These are phyloP conservation scores for Aphelocoma californica DNA, from an alignment of 2,797 vertebrate genomes.

Conservation along the genomic window DNA sequence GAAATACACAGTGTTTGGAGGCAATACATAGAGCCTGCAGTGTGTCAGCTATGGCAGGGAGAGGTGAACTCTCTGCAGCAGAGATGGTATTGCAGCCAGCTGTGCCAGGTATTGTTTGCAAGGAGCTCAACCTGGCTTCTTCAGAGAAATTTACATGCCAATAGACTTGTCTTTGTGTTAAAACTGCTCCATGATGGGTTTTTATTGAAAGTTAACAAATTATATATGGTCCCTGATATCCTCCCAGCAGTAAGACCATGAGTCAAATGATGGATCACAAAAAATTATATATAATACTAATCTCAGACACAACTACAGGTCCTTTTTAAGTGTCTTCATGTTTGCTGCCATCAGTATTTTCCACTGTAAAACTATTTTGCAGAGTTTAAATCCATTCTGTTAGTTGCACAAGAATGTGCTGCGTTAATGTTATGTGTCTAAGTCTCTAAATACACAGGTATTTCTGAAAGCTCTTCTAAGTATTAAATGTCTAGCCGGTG, in stretches of 20 bases:
- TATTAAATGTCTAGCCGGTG: not conserved
- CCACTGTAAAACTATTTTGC: not conserved
- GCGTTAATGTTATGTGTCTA: not conserved
- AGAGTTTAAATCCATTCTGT: not conserved
- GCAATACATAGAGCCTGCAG: accelerated
- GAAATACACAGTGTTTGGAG: not conserved
- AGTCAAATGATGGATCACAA: not conserved
- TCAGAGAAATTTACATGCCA: not conserved
- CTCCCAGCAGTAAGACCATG: not conserved
- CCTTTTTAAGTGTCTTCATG: not conserved
- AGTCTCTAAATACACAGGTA: not conserved
- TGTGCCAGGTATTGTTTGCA: not conserved
- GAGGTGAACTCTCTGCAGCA: not conserved
- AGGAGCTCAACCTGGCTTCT: not conserved
- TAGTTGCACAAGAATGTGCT: not conserved
- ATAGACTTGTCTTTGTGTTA: not conserved
- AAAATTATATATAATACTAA: not conserved
- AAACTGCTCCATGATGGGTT: not conserved
- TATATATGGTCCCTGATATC: not conserved
- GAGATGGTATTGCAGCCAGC: accelerated
- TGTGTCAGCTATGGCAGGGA: not conserved
- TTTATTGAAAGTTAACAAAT: not conserved
- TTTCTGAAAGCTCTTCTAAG: not conserved
- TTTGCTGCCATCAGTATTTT: not conserved
- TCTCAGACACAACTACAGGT: not conserved